Evolutionary conservation across 2,113 vertebrate species (phyloP).

Genomic region (Cervus canadensis): DNA sequence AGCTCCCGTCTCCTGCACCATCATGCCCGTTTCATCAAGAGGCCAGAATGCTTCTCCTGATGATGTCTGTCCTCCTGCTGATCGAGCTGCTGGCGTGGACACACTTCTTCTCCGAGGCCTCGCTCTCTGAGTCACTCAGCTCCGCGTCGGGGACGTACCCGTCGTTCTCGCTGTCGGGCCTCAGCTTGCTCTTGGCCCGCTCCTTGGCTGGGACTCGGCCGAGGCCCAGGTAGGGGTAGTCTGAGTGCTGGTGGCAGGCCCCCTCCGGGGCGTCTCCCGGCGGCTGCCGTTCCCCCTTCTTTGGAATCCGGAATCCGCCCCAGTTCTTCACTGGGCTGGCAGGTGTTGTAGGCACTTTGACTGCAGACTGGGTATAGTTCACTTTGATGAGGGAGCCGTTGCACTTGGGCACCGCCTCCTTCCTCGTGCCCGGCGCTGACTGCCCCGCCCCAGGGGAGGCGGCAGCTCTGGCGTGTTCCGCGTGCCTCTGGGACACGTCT

Average conservation of each 20-base stretch:
- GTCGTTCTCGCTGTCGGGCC: constrained; percentile 83
- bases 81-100: constrained; percentile 83
- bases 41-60: constrained; percentile 92
- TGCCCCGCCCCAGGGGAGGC: constrained; percentile 71
- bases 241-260: constrained; percentile 75
- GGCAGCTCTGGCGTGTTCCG: constrained; percentile 76
- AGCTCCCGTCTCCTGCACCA: neutral
- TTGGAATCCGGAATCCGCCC: constrained; percentile 97
- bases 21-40: constrained; percentile 82
- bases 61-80: constrained; percentile 88
- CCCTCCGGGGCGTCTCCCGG: constrained; percentile 72
- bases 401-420: constrained; percentile 79
- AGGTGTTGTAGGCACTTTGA: constrained; percentile 82
- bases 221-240: constrained; percentile 74
- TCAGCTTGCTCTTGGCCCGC: constrained; percentile 82
- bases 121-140: constrained; percentile 84
- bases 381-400: constrained; percentile 83
- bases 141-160: constrained; percentile 84
- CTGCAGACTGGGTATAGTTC: constrained; percentile 75
- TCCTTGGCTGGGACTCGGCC: constrained; percentile 78
- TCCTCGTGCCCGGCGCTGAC: constrained; percentile 71
- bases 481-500: constrained; percentile 79
- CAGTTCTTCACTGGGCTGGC: constrained; percentile 89
- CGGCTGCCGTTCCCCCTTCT: constrained; percentile 86
- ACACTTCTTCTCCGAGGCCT: constrained; percentile 87